Conservation (phyloP, 1,140 invertebrate genomes). For the Trigoniulus corallinus region DNA sequence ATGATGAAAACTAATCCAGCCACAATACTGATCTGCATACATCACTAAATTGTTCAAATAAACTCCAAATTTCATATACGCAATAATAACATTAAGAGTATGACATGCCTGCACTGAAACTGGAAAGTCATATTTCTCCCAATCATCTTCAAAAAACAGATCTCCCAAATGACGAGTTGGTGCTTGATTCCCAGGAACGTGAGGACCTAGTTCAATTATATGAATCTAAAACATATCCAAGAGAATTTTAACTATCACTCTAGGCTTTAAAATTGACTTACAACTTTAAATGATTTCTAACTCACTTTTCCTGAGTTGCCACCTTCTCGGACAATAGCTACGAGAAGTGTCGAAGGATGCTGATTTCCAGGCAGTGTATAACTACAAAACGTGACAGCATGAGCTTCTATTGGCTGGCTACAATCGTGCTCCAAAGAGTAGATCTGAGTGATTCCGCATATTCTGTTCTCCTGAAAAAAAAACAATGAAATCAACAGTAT, state of each 20-base stretch:
- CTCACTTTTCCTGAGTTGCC: slow-evolving; percentile 25
- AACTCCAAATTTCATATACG: not conserved
- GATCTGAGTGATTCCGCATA: slow-evolving; percentile 26
- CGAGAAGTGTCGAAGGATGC: slow-evolving; percentile 23
- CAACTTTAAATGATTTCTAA: too few relatives aligned
- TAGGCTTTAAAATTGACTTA: too few relatives aligned
- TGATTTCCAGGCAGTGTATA: slow-evolving; percentile 25
- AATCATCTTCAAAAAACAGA: slow-evolving; percentile 22
- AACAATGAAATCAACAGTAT: not conserved
- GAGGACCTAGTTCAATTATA: slow-evolving; percentile 27
- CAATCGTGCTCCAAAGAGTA: slow-evolving; percentile 25
- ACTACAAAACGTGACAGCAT: slow-evolving; percentile 23
- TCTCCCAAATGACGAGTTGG: slow-evolving; percentile 22
- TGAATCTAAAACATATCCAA: slow-evolving; percentile 20
- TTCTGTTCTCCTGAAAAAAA: slow-evolving; percentile 22
- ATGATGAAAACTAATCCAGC: slow-evolving; percentile 26
- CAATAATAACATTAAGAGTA: slow-evolving; percentile 10
- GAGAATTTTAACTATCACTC: slow-evolving; percentile 5
- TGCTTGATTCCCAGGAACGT: slow-evolving; percentile 26
- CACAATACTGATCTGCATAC: slow-evolving; percentile 22
- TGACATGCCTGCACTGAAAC: slow-evolving; percentile 22
- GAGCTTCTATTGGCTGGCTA: slow-evolving; percentile 26
- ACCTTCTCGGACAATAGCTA: slow-evolving; percentile 22
- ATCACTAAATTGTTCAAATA: not conserved
- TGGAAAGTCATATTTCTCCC: slow-evolving; percentile 26